Evolutionary conservation across 2,888 invertebrate genomes (phyloP), one percentile per base, ranked within the genome.

Genomic region (Phalera bucephala): DNA sequence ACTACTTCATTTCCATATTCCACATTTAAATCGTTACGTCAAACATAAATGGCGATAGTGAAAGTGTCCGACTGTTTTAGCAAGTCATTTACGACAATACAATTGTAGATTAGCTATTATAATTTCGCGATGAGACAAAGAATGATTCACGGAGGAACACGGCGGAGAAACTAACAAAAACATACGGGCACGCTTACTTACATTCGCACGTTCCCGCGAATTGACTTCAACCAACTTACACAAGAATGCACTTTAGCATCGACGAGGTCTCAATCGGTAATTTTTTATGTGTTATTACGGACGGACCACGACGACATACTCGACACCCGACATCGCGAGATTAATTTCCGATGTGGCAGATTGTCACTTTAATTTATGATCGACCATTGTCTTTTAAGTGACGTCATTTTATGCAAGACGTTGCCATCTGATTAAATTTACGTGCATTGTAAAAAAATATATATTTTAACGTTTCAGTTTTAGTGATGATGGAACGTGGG

Each of bases 351-450:
- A 85, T 80, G 82, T 81, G 82, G 79, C 81, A 78, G 77, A 81
- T 79, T 86, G 86, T 83, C 86, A 86, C 76, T 72, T 72, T 84
- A 76, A 89, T 87, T 86, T 84, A 89, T 86, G 80, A 82, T 81
- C 78, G 61, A 54, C 81, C 84, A 86, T 89, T 88, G 87, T 87
- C 74, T 84, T 76, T 55, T 71, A 63, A 64, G 60, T 87, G 87
- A 85, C 84, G 80, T 85, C 80, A 85, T 71, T 72, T 71, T 71
- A 64, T 72, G 69, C 71, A 71, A 70, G 61, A 59, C 58, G 52
- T 56, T 64, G 69, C 62, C 70, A 76, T 79, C 71, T 69, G 72
- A 78, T 77, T 78, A 52, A 59, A 67, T 61, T 64, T 51, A 58
- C 54, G 42, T 42, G 36, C 46, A 34, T 45, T 58, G 57, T 57